Base-by-base conservation (phyloP, 2,797 vertebrate genomes). In the Microcaecilia unicolor region DNA sequence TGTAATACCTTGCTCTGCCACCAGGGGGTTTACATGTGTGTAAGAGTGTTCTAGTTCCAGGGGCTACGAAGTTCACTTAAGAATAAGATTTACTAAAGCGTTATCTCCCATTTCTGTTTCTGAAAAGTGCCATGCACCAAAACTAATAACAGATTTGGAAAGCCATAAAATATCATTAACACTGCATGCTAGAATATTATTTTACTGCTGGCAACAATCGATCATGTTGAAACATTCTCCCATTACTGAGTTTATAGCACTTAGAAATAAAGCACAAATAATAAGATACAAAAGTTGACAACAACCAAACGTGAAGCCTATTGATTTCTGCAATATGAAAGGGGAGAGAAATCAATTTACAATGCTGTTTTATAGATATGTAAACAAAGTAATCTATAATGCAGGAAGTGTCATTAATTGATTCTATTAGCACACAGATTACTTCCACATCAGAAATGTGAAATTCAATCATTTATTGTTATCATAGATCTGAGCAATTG, bases 171-270 rank as follows among this genome's bases (percentile, higher is more conserved):
- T 41, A 58, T 61, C 46, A 22, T 43, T 40, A 35, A 36, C 41
- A 9, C 37, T 60, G 64, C 38, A 48, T 48, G 59, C 51, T 53
- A 19, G n/a, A 30, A 38, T n/a, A 56, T 29, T 53, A 16, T 48
- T 71, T 78, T 65, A 72, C 49, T 56, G 31, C n/a, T n/a, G n/a
- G 8, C 19, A 18, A 22, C 19, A 28, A 58, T 66, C 54, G 55
- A 43, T 45, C 33, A 54, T 22, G 10, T 21, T 61, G 62, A 41
- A 25, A 58, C 54, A 67, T 81, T 66, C 37, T 44, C 11, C 34
- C 44, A 63, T 79, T 51, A 58, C 78, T 25, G 48, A 41, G 58
- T n/a, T 6, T 46, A 45, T 58, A 65, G 22, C 44, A 56, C 71
- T 61, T 28, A 59, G 24, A 50, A 64, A 62, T 40, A 34, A 51